Conservation (phyloP, 2,797 vertebrate genomes). For the Champsocephalus esox region DNA sequence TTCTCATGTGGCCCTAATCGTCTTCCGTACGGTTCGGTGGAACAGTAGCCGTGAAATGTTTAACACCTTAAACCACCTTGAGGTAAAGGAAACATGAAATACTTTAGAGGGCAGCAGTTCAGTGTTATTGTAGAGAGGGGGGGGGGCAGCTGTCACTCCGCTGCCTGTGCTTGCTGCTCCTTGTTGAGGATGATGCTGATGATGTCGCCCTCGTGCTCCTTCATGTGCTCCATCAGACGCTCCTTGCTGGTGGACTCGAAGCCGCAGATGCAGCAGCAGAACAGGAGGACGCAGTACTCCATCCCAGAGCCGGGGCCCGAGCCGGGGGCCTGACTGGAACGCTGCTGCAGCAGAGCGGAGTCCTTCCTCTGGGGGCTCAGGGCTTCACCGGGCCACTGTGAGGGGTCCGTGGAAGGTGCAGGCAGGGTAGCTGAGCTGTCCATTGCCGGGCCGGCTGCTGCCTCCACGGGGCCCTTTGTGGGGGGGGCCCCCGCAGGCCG, state of each 20-base stretch:
- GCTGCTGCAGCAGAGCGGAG: slow-evolving; percentile 63
- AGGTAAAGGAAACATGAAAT: slow-evolving; percentile 42
- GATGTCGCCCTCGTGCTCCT: slow-evolving; percentile 94
- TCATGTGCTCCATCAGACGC: slow-evolving; percentile 90
- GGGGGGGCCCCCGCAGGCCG: slow-evolving; percentile 5
- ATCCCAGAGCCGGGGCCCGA: slow-evolving; percentile 72
- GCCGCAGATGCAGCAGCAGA: slow-evolving; percentile 99
- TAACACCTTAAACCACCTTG: slow-evolving; percentile 14
- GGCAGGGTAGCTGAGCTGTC: slow-evolving; percentile 23
- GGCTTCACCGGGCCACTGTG: slow-evolving; percentile 39
- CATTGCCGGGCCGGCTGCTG: background rate
- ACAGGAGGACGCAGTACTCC: slow-evolving; percentile 94
- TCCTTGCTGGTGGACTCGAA: slow-evolving; percentile 98
- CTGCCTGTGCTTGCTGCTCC: slow-evolving; percentile 82
- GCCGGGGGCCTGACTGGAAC: slow-evolving; percentile 22
- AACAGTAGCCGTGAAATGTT: slow-evolving; percentile 9
- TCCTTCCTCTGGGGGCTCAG: slow-evolving; percentile 57
- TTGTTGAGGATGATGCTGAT: slow-evolving; percentile 98
- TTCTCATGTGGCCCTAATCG: too few relatives aligned
- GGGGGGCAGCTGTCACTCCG: slow-evolving; percentile 65
- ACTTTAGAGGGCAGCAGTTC: slow-evolving; percentile 23
- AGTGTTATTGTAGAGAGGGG: slow-evolving; percentile 1
- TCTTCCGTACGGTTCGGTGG: background rate
- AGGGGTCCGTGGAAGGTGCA: slow-evolving; percentile 29
- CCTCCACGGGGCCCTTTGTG: slow-evolving; percentile 29